A percentile compares a stretch with the other conserved stretches of the same genome.
Conservation (phyloP, 2,797 vertebrate species). For the Gobio occitaniae region DNA sequence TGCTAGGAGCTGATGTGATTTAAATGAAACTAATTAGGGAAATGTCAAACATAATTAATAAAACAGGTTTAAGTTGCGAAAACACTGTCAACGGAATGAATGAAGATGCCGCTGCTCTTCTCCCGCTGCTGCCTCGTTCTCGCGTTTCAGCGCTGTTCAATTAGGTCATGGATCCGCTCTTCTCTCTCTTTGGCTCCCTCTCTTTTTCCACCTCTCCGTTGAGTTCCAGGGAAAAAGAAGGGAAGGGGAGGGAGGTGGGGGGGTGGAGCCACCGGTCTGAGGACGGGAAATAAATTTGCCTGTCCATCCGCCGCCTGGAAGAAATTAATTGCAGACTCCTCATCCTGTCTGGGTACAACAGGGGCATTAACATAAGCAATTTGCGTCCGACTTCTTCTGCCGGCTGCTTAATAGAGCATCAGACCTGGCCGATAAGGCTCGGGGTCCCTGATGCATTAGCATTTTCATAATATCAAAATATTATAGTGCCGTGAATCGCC, state of each 20-base stretch:
- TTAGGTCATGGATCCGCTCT: constrained; percentile 83
- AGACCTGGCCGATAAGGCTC: constrained; percentile 92
- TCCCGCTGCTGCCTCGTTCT: constrained; percentile 67
- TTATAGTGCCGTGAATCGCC: constrained; percentile 86
- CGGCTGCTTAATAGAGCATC: constrained; percentile 96
- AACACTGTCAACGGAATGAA: constrained; percentile 96
- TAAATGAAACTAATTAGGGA: constrained; percentile 97
- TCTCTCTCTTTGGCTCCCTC: constrained; percentile 36
- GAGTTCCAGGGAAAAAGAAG: constrained; percentile 76
- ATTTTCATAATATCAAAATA: constrained; percentile 98
- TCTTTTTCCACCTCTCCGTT: constrained; percentile 67
- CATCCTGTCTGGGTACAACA: constrained; percentile 95
- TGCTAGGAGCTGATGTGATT: constrained; percentile 93
- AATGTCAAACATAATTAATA: constrained; percentile 95
- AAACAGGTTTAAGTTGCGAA: constrained; percentile 92
- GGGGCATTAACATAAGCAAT: constrained; percentile 99
- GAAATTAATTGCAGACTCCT: constrained; percentile 97
- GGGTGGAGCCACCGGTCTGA: constrained; percentile 66
- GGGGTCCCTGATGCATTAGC: constrained; percentile 87
- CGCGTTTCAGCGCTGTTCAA: constrained; percentile 77
- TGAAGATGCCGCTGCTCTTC: constrained; percentile 80
- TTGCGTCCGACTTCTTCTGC: constrained; percentile 93
- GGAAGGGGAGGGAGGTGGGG: constrained; percentile 16
- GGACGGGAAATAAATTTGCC: constrained; percentile 92
- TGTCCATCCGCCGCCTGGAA: constrained; percentile 88